Base-by-base conservation (phyloP, 2,113 vertebrate species). In the Mus pahari region DNA sequence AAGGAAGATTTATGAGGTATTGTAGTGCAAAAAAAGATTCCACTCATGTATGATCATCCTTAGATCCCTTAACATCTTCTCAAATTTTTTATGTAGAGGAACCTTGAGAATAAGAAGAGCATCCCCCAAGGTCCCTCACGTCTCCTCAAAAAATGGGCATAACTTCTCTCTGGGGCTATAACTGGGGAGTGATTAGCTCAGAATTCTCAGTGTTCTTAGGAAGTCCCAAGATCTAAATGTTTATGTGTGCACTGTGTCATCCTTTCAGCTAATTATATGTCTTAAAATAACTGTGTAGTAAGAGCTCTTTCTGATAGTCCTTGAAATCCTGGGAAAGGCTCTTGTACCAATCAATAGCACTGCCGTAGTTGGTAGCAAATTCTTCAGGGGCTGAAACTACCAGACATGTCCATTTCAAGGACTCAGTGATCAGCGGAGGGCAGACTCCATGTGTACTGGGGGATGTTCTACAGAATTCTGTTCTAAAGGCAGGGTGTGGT, bases 101-200 rank as follows among this genome's bases (percentile, higher is more conserved):
- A 14, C 71, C 71, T 19, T 66, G 20, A 24, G 28, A 36, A 58
- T 33, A 55, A 33, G 0, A 73, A 53, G 39, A 16, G 26, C 22
- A 6, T 9, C 5, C 4, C 48, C 50, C 4, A 1, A 78, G 22
- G 31, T 9, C 58, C 17, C 45, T 3, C 39, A 0, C 2, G 0
- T n/a, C 73, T 19, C 33, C 45, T 53, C 1, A 17, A 45, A 19
- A 78, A 31, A 45, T 0, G 28, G 19, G 2, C 20, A 0, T 1
- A 16, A 11, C 5, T 39, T 0, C 0, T 12, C 42, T 86, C n/a
- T 1, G 70, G 48, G 7, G 0, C 10, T 1, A n/a, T 5, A 0
- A 13, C 1, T 14, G 10, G 68, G 14, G 2, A 1, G 26, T 16
- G 36, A 64, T 33, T 5, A 9, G 66, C 28, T 74, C 53, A n/a